Conservation (phyloP, 2,888 invertebrate genomes). For the Oligia strigilis region DNA sequence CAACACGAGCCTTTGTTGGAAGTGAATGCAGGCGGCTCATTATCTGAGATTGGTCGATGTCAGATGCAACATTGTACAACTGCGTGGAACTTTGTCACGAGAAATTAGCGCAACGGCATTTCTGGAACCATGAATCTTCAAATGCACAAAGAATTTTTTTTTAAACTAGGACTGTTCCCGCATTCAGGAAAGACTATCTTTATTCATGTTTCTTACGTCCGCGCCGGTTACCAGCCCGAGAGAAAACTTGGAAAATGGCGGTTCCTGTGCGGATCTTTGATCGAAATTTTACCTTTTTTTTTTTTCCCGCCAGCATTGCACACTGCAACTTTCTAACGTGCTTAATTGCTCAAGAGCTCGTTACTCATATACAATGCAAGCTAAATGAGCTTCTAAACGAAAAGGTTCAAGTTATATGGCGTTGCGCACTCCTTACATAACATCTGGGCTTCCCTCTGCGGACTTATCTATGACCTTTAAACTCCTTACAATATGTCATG, state of each 20-base stretch:
- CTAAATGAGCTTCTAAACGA: conserved; percentile 40
- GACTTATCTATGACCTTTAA: conserved; percentile 46
- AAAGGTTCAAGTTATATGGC: conserved; percentile 47
- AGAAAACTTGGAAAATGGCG: conserved; percentile 16
- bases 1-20: conserved; percentile 18
- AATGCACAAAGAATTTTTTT: not conserved
- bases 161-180: not conserved
- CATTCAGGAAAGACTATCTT: conserved; percentile 12
- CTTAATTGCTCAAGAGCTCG: conserved; percentile 38
- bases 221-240: conserved; percentile 4
- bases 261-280: not conserved
- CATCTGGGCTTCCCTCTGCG: conserved; percentile 28
- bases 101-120: conserved; percentile 27
- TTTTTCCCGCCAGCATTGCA: not conserved
- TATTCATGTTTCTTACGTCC: conserved; percentile 17
- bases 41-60: conserved; percentile 20
- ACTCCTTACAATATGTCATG: conserved; percentile 22
- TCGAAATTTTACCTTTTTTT: not conserved
- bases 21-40: conserved; percentile 25
- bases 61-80: conserved; percentile 40
- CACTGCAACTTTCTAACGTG: conserved; percentile 28
- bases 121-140: conserved; percentile 13
- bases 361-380: conserved; percentile 37
- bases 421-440: conserved; percentile 52
- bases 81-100: conserved; percentile 12